Base-by-base conservation (phyloP, 2,888 invertebrate genomes). In the Erebia epiphron region DNA sequence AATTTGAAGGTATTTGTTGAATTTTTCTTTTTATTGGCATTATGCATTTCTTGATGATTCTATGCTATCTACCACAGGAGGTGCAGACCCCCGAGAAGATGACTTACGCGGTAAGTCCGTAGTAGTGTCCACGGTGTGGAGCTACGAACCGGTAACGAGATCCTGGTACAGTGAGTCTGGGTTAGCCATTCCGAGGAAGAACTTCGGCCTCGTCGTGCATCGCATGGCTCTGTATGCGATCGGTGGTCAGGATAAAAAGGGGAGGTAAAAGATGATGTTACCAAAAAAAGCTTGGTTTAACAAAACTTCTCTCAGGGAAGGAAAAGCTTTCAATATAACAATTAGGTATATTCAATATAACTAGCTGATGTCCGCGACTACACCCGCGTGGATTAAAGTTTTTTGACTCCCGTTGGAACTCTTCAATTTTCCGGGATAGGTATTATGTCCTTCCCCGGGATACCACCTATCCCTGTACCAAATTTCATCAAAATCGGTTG, bases 151-250 rank as follows among this genome's bases (percentile, higher is more conserved):
- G 0, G 92, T 94, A 10, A 94, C 92, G 0, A 86, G 94, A 21
- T 93, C 94, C 62, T 96, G 96, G 96, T 94, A 90, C 80, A 94
- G 93, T 73, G 95, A 96, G 81, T 90, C 94, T 1, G 94, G 93
- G 14, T 92, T 96, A 77, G 90, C 94, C 18, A 90, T 94, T 35
- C 92, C 95, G 0, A 91, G 96, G 76, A 95, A 95, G 83, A 95
- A 96, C 86, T 96, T 96, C 79, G 96, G 95, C 0, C 88, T 96
- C 7, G 95, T 96, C n/a, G 95, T 94, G 1, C 94, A 94, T 76
- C 94, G 94, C 35, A 94, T 95, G 84, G 95, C 94, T n/a, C 87
- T 97, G 77, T 96, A 95, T 78, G 95, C 95, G 4, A 95, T 96
- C 73, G 96, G 96, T 0, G 96, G 96, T 9, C 95, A 96, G 85